Percentiles rank a stretch among this genome's conserved stretches.
Evolutionary conservation across 2,888 invertebrate species (phyloP).

Genomic region (Resseliella maxima): DNA sequence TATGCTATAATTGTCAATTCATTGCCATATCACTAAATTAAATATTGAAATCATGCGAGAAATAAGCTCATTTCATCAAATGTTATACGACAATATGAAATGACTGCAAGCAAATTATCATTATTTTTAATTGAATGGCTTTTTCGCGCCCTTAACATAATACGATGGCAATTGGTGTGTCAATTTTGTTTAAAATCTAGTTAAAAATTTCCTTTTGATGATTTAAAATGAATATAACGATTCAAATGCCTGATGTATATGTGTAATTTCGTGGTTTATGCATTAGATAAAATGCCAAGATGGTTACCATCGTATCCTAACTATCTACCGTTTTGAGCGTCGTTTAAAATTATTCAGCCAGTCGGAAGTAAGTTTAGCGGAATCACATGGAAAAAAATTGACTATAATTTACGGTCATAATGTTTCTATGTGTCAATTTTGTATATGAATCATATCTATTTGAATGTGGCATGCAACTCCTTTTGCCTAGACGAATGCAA

Average conservation of each 20-base stretch:
- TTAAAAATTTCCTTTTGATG: not conserved
- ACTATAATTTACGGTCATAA: constrained; percentile 38
- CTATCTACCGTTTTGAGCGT: not conserved
- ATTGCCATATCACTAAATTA: constrained; percentile 2
- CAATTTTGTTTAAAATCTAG: not conserved
- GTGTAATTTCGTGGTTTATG: not conserved
- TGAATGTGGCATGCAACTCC: not conserved
- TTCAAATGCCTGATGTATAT: not conserved
- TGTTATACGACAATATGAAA: not conserved
- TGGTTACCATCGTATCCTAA: not conserved
- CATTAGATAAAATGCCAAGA: not conserved
- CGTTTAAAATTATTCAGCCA: not conserved
- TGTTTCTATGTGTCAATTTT: constrained; percentile 26
- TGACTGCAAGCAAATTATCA: not conserved
- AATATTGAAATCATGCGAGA: not conserved
- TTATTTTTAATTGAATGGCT: constrained; percentile 34
- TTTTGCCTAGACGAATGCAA: not conserved
- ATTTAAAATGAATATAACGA: not conserved
- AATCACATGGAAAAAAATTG: not conserved
- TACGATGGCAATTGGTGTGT: not conserved
- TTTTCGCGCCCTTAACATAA: not conserved
- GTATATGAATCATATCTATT: not conserved
- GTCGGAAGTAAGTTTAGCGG: constrained; percentile 30
- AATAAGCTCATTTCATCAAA: constrained; percentile 2
- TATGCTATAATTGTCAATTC: not conserved